These are phyloP conservation scores for Nibea coibor DNA, from an alignment of 2,113 vertebrate genomes.

Conservation along the genomic window DNA sequence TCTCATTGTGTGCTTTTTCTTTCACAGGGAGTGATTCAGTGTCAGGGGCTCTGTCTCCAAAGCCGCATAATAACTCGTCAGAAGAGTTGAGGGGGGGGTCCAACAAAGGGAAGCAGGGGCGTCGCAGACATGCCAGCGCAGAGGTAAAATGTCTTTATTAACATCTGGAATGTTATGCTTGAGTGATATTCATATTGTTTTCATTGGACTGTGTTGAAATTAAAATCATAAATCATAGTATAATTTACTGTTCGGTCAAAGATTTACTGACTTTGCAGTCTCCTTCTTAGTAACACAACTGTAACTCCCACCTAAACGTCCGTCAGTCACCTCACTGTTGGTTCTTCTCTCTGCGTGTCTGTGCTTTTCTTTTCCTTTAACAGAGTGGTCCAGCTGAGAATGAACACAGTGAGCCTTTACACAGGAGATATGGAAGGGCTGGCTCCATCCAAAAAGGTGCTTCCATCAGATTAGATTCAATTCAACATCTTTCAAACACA, in stretches of 20 bases:
- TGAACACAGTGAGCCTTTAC: slow-evolving; percentile 50
- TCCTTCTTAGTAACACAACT: neutral
- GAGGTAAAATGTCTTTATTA: slow-evolving; percentile 81
- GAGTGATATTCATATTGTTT: neutral
- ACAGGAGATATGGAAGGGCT: slow-evolving; percentile 52
- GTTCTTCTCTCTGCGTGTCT: neutral
- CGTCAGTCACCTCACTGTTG: neutral
- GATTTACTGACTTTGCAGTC: neutral
- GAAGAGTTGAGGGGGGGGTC: slow-evolving; percentile 84
- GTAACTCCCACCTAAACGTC: neutral
- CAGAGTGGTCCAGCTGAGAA: slow-evolving; percentile 71
- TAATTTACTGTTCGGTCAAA: neutral
- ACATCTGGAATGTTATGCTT: neutral
- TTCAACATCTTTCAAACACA: neutral
- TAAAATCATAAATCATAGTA: neutral
- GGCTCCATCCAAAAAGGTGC: slow-evolving; percentile 67
- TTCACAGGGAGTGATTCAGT: slow-evolving; percentile 68
- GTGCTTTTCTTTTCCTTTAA: neutral
- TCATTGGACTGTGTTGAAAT: no score
- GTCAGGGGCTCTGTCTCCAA: slow-evolving; percentile 46
- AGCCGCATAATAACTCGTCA: slow-evolving; percentile 80
- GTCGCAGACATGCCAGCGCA: slow-evolving; percentile 82
- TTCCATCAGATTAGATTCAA: neutral
- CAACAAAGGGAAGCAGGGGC: slow-evolving; percentile 50
- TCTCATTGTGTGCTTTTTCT: neutral